Evolutionary conservation across 2,113 vertebrate species (phyloP), one percentile per base, ranked within the genome.

Genomic region (Silurus asotus): DNA sequence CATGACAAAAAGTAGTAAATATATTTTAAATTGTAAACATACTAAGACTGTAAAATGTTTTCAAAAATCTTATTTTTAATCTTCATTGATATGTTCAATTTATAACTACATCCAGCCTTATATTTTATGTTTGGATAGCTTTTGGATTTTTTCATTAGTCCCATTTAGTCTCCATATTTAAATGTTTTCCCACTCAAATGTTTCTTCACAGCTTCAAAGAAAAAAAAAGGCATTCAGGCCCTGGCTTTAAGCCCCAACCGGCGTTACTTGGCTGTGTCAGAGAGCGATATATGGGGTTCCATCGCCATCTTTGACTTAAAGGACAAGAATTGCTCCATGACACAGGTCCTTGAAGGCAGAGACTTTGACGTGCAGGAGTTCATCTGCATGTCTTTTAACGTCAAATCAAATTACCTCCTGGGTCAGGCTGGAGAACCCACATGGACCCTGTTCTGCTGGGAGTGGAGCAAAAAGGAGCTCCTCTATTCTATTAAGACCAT

Each of bases 381-480:
- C 25, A 89, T 95, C 53, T 94, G 94, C 88, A 87, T 99, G 91
- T 97, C 96, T 51, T 99, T 99, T 93, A 99, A 97, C 48, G 95
- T 96, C 0, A 96, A 98, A 88, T 96, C 97, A 69, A 97, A 95
- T 83, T 95, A 96, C 90, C 91, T 99, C n/a, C 94, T 96, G 58
- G 94, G 95, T 15, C 96, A 96, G 90, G 92, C 96, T 0, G 95
- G 93, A 0, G 93, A 91, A 4, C 97, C 97, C 0, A 95, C 96
- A 13, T 96, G 95, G 88, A 94, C 85, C 25, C 94, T 99, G 72
- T 85, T 95, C 87, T 94, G 93, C 79, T 99, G 97, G 97, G 92
- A 97, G 61, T 98, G 97, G 98, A 95, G 98, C 86, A 97, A 97
- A 91, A 95, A 95, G 89, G 96, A 93, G 93, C 90, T 97, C 82